These are phyloP conservation scores for Euura lappo DNA, from an alignment of 1,140 invertebrate species.

Conservation along the genomic window DNA sequence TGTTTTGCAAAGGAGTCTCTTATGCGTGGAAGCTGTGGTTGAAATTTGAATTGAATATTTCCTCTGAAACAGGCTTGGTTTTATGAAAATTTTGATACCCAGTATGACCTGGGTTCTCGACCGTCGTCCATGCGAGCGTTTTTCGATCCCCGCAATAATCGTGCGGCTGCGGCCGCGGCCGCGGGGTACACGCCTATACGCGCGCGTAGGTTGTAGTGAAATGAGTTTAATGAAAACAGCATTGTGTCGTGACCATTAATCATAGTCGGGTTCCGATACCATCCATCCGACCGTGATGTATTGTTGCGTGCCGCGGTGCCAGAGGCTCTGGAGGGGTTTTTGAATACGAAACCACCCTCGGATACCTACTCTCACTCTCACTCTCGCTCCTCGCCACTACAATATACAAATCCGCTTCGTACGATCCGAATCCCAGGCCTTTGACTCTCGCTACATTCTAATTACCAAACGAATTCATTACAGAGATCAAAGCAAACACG, in stretches of 20 bases:
- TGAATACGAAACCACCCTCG: constrained; percentile 6
- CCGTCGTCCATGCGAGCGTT: too few species aligned
- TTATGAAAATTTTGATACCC: too few species aligned
- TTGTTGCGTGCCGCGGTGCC: neutral
- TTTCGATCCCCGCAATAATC: neutral
- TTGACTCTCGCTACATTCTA: neutral
- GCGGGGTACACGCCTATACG: constrained; percentile 16
- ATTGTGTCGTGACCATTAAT: constrained; percentile 60
- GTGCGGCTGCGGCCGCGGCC: neutral
- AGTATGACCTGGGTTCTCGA: too few species aligned
- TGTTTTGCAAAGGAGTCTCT: too few species aligned
- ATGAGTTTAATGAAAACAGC: constrained; percentile 62
- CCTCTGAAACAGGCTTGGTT: too few species aligned
- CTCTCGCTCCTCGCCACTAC: constrained; percentile 16
- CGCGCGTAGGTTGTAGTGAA: constrained; percentile 45
- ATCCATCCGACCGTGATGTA: constrained; percentile 39
- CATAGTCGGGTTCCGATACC: constrained; percentile 55
- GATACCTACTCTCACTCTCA: constrained; percentile 4
- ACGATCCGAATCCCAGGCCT: constrained; percentile 28
- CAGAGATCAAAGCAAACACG: neutral
- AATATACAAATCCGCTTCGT: neutral
- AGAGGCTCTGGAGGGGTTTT: neutral
- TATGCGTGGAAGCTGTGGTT: too few species aligned
- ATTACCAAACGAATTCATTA: neutral
- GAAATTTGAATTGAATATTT: too few species aligned